A percentile compares a stretch with the other conserved stretches of the same genome.
These are phyloP conservation scores for Enteromius radiatus DNA, from an alignment of 2,797 vertebrate species.

Conservation along the genomic window DNA sequence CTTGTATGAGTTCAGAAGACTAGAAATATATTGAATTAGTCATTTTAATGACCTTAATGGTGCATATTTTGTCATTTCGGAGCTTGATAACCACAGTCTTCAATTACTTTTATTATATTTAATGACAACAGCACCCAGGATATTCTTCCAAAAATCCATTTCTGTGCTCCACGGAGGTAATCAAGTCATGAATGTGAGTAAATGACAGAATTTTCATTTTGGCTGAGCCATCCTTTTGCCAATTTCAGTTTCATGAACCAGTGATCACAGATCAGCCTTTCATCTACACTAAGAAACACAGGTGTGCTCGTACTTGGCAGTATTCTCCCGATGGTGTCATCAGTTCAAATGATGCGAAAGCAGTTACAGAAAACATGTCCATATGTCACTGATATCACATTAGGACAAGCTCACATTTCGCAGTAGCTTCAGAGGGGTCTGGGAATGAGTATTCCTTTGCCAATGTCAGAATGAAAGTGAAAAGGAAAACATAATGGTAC, in stretches of 20 bases:
- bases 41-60: background rate
- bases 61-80: background rate
- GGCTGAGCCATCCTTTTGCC: background rate
- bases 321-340: constrained; percentile 6
- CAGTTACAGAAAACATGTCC: constrained; percentile 3
- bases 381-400: constrained; percentile 27
- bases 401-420: constrained; percentile 4
- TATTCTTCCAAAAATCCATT: background rate
- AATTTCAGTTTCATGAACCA: constrained; percentile 11
- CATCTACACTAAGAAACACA: constrained; percentile 8
- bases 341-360: constrained; percentile 33
- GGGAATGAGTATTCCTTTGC: constrained; percentile 25
- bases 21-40: background rate
- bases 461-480: constrained; percentile 43
- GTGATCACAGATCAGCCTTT: constrained; percentile 16
- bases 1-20: background rate
- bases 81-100: background rate
- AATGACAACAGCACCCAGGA: background rate
- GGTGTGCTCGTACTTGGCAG: background rate
- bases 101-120: constrained; percentile 1
- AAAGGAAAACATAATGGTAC: constrained; percentile 38
- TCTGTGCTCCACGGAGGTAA: background rate
- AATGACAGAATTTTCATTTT: constrained; percentile 3
- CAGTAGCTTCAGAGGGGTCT: constrained; percentile 12
- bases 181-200: background rate